A percentile compares a stretch with the other conserved stretches of the same genome.
Evolutionary conservation across 2,888 invertebrate genomes (phyloP).

Genomic region (Chymomyza amoena): DNA sequence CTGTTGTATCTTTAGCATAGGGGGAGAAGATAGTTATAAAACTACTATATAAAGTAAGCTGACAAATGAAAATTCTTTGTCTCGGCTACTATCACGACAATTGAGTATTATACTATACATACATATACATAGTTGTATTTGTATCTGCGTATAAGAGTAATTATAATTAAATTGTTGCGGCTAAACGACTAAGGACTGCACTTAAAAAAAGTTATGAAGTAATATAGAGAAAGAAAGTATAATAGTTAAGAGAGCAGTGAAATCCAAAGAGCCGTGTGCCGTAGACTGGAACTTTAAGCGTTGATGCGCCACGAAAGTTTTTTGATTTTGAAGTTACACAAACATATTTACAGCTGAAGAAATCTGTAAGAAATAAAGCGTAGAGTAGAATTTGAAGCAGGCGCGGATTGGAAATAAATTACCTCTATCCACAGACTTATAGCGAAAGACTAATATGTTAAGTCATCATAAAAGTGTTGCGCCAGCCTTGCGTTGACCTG

Average conservation of each 20-base stretch:
- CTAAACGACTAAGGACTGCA: conserved; percentile 40
- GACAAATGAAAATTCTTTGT: conserved; percentile 64
- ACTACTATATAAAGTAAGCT: conserved; percentile 51
- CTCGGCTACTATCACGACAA: conserved; percentile 77
- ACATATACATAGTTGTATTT: conserved; percentile 21
- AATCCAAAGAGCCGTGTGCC: not conserved
- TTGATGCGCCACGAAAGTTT: not conserved
- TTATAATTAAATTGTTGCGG: conserved; percentile 31
- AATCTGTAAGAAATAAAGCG: conserved; percentile 36
- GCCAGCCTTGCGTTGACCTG: conserved; percentile 63
- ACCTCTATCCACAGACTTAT: conserved; percentile 31
- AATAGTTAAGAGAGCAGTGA: not conserved
- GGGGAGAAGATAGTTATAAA: conserved; percentile 20
- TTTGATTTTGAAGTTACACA: conserved; percentile 12
- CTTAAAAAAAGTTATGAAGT: conserved; percentile 28
- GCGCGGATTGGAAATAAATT: not conserved
- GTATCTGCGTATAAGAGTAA: conserved; percentile 9
- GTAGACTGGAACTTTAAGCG: not conserved
- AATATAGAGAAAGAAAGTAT: conserved; percentile 11
- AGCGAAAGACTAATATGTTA: conserved; percentile 65
- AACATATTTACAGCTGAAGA: conserved; percentile 68
- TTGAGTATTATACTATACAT: conserved; percentile 75
- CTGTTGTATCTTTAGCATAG: conserved; percentile 20
- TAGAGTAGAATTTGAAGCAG: not conserved
- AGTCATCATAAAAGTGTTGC: conserved; percentile 76